Base-by-base conservation (phyloP, 1,140 invertebrate species). In the Lepidurus arcticus region DNA sequence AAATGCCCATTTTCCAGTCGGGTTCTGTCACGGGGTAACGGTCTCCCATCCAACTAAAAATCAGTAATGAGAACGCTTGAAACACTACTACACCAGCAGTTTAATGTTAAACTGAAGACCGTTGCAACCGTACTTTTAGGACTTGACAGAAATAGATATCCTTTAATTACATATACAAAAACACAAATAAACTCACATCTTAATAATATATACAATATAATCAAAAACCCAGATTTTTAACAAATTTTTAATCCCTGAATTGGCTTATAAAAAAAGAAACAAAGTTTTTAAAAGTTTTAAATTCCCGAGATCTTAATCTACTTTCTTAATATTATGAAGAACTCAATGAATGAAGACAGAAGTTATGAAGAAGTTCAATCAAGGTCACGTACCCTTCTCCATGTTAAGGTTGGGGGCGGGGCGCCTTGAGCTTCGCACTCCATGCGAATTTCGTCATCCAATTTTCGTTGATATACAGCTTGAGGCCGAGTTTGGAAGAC, bases 341-440 rank as follows among this genome's bases (percentile, higher is more conserved):
- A 34, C 3, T 34, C 34, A 65, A 65, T 4, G 13, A 13, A 65
- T 65, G 13, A 21, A 13, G 21, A 21, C 1, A 65, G 13, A n/a
- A 16, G 34, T 34, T 34, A 34, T 34, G 34, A 34, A 34, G 34
- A 34, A 34, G 34, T 34, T 3, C 4, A 34, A 34, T 34, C 34
- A 34, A 34, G 16, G 45, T 47, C 65, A 82, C 87, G 86, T 88
- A 96, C 95, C 84, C 94, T 91, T 84, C 94, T 92, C 96, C 96
- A 98, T 81, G 91, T 91, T 80, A 98, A 93, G 44, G 88, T 90
- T 4, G 95, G 95, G 82, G 92, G 92, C 84, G 96, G 94, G 16
- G 94, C 96, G 73, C 95, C 96, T 82, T 91, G 89, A 73, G 93
- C 96, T 79, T 94, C 93, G 86, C 96, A 98, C 81, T 93, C 91